These are phyloP conservation scores for Paramisgurnus dabryanus DNA, from an alignment of 2,113 vertebrate genomes.

Conservation along the genomic window DNA sequence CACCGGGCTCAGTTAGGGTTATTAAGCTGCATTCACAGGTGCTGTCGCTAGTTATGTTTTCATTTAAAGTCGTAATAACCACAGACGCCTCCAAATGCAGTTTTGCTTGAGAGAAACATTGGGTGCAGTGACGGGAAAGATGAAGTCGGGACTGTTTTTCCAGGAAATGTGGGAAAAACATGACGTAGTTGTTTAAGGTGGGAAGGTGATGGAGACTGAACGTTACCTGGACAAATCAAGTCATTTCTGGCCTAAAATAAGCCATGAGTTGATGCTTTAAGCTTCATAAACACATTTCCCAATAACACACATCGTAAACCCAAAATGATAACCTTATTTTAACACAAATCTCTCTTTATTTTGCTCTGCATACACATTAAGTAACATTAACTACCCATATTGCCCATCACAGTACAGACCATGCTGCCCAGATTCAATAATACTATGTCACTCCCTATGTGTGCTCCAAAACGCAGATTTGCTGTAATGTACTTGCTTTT, in stretches of 20 bases:
- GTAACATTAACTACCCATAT: too few species aligned
- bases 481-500: slow-evolving; percentile 16
- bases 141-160: slow-evolving; percentile 35
- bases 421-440: too few species aligned
- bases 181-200: slow-evolving; percentile 61
- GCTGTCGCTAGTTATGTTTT: background rate
- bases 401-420: too few species aligned
- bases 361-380: too few species aligned
- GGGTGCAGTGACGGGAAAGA: background rate
- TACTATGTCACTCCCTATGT: background rate
- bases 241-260: too few species aligned
- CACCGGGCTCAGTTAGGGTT: background rate
- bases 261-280: too few species aligned
- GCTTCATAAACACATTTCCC: too few species aligned
- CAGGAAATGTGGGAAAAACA: slow-evolving; percentile 32
- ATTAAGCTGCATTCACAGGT: slow-evolving; percentile 19
- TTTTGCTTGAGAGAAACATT: slow-evolving; percentile 10
- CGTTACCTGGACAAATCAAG: slow-evolving; percentile 39
- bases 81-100: slow-evolving; percentile 38
- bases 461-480: background rate
- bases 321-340: too few species aligned
- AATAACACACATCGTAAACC: too few species aligned
- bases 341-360: too few species aligned
- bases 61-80: slow-evolving; percentile 54
- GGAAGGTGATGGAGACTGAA: slow-evolving; percentile 33